Evolutionary conservation across 2,888 invertebrate species (phyloP), one percentile per base, ranked within the genome.

Genomic region (Polia nebulosa): DNA sequence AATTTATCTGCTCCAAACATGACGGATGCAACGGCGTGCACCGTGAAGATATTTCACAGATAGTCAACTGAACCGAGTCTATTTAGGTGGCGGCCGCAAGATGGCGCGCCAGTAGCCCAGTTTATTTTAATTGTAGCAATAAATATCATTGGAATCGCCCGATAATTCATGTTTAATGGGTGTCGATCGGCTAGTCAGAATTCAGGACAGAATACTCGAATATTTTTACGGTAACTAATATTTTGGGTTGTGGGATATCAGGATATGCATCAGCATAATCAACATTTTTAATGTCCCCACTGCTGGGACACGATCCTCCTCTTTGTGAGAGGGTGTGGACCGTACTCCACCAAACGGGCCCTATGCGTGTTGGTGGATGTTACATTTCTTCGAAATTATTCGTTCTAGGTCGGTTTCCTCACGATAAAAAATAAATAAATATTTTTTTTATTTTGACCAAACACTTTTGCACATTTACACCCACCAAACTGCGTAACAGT

Each of bases 81-180:
- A 76, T 78, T 78, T 76, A 67, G 73, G 76, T 76, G 45, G 36
- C 32, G 47, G 51, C 36, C 56, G 20, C 74, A 55, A 72, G 49
- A 65, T 72, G 65, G 61, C 61, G 57, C 51, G 11, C 41, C 25
- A 20, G 29, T 47, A 36, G 34, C 36, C 34, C 15, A 15, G 61
- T 72, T 78, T 76, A 76, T 72, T 76, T 72, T 78, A 60, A 76
- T 59, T 72, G 61, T 32, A 63, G 47, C 63, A 76, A 78, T 76
- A 78, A 78, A 76, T 78, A 66, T 53, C 67, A 13, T 22, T 29
- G 44, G 73, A 55, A 78, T 72, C 76, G 65, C 45, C 45, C 55
- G 53, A 72, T 78, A 53, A 49, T 61, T 72, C 44, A 61, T 65
- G 49, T 63, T 29, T 53, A 77, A 77, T 78, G 51, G 60, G 56